Base-by-base conservation (phyloP, 2,888 invertebrate species). In the Pantelozetes paolii region DNA sequence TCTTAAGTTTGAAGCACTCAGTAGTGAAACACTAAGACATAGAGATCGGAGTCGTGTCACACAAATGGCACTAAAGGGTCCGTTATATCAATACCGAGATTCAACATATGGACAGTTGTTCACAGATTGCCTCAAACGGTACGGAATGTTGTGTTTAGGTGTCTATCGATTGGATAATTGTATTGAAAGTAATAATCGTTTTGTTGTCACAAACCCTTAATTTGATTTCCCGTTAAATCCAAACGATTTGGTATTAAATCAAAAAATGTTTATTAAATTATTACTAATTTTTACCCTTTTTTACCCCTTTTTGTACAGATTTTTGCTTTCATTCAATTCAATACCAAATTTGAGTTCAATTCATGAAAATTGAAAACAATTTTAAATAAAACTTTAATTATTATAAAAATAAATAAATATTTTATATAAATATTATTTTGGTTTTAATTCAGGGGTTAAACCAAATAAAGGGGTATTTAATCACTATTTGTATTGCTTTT, bases 141-240 rank as follows among this genome's bases (percentile, higher is more conserved):
- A 96, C 84, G 97, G 98, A 81, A 96, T 99, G 91, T 88, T 99
- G 80, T 99, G 98, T 85, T 96, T 99, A 83, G 99, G 99, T 80
- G 88, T 99, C 79, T 99, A 98, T 86, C 89, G 97, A 83, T 77
- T 77, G 86, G 87, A 94, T 75, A 94, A 94, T 82, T 92, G 93
- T 8, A 93, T 92, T 81, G 92, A 92, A 72, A 92, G 92, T 82
- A 94, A 94, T 83, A 99, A 98, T 85, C 88, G 99, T 83, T 99
- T 98, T 85, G 99, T 99, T 83, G 97, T 99, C 84, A 99, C 99
- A 72, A 99, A 99, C 87, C 99, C 99, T 81, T 96, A 98, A 73
- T 94, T 95, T 84, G 96, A 98, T 85, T 95, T 99, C 85, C 90
- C 91, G 79, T 86, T 99, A 83, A 86, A 96, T 84, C 94, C 94